Evolutionary conservation across 2,888 invertebrate species (phyloP), one percentile per base, ranked within the genome.

Genomic region (Coenonympha glycerion): DNA sequence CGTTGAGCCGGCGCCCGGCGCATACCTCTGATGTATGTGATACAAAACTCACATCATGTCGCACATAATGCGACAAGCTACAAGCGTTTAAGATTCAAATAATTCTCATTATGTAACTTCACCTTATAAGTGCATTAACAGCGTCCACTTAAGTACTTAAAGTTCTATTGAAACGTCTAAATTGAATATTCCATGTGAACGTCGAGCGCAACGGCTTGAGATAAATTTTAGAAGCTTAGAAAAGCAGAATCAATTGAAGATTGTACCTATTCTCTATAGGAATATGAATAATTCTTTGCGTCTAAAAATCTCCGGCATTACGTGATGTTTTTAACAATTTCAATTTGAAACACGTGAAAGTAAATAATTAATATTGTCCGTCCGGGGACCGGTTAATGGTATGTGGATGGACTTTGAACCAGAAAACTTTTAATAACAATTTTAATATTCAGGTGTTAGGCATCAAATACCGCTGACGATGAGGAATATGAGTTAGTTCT

Each of bases 1-100:
- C 63, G 62, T 61, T 58, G 61, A 58, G 53, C n/a, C n/a, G n/a
- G n/a, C 64, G 64, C 66, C 66, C 66, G 71, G 67, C 68, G 70
- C 70, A 69, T 61, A 60, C 22, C 60, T 57, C 59, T 63, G 24
- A 39, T 39, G 22, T 39, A 15, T 15, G 39, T 24, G 39, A 39
- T 39, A 39, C 39, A 39, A n/a, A n/a, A n/a, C n/a, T n/a, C n/a
- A n/a, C n/a, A n/a, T n/a, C n/a, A n/a, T n/a, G n/a, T n/a, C n/a
- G n/a, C 64, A 13, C 11, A 26, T 34, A 24, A 28, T 19, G 9
- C 37, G 34, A 26, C 46, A 36, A 24, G 13, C 22, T 26, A 36
- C 18, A 13, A 18, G 28, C 28, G 28, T 36, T 31, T 37, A 22
- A 41, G 15, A 41, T 41, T 13, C 24, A 39, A 24, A 39, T 39